Evolutionary conservation across 2,113 vertebrate species (phyloP), one percentile per base, ranked within the genome.

Genomic region (Forbesichthys papilliferus): DNA sequence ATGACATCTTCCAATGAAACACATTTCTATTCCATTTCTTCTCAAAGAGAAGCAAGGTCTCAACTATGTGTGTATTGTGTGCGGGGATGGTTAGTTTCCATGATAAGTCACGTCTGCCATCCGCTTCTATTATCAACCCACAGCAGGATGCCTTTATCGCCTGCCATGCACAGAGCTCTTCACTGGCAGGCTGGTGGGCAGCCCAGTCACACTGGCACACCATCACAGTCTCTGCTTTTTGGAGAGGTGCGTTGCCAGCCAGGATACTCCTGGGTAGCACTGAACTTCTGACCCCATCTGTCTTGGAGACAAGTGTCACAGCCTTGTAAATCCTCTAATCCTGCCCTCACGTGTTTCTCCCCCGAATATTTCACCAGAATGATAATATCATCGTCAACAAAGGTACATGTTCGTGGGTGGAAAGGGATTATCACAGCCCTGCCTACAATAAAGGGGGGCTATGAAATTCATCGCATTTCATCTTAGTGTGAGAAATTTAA

Each of bases 221-320:
- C 85, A 87, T 92, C 92, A 92, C 86, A 93, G 85, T 75, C 75
- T 68, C 48, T 0, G 58, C 33, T 66, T 80, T 79, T 83, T 88
- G 84, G 80, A 79, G 73, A 73, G 71, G 70, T 62, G 69, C 84
- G 73, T 72, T 61, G 20, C 78, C 72, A 48, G 48, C 76, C 47
- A 69, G 1, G 13, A 68, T 80, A 77, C 86, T 86, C 88, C 86
- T 69, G 83, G 86, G 87, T 71, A 73, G 84, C 11, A 2, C 81
- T 92, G 90, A 92, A 93, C 92, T 92, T 83, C 66, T 87, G 84
- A 92, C 88, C 92, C 68, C 16, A 11, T 78, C 87, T 80, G 80
- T 89, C 77, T 87, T 73, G 64, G 86, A 92, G 86, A 88, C 80
- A 68, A 76, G 87, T 85, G 81, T 82, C 82, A 68, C 79, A 27